phyloP scores from a whole-genome alignment of 2,888 invertebrate genomes.

The Lycaena phlaeas region DNA sequence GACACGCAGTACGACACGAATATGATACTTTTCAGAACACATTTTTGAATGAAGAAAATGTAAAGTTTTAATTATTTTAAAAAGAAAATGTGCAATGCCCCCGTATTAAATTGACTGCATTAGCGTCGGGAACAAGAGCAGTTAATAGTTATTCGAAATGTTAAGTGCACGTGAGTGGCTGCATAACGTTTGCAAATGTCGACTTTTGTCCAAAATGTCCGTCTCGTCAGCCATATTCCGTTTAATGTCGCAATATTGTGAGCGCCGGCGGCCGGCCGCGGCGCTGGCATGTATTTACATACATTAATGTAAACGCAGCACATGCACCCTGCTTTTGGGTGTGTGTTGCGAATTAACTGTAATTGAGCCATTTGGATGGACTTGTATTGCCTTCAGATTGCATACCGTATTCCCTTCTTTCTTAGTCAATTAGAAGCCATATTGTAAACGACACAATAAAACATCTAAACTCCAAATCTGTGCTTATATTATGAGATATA shows the following conservation, averaged over 20 bases:
- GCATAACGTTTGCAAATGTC: constrained; percentile 56
- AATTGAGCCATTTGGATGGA: constrained; percentile 72
- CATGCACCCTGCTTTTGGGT: constrained; percentile 67
- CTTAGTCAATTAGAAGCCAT: too few species aligned
- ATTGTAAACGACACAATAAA: too few species aligned
- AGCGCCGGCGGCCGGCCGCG: constrained; percentile 54
- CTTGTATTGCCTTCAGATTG: constrained; percentile 49
- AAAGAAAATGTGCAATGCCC: not conserved
- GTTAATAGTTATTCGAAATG: constrained; percentile 21
- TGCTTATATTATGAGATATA: too few species aligned
- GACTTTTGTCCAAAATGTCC: constrained; percentile 64
- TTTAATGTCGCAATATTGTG: constrained; percentile 71
- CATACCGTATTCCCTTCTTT: constrained; percentile 32
- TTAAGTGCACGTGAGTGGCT: constrained; percentile 37
- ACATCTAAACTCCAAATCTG: too few species aligned
- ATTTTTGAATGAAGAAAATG: too few species aligned
- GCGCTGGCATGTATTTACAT: constrained; percentile 71
- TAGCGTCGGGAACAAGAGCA: constrained; percentile 16
- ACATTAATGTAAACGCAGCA: constrained; percentile 65
- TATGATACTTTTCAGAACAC: too few species aligned
- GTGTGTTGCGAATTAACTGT: constrained; percentile 67
- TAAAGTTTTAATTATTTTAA: too few species aligned
- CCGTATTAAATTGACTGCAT: constrained; percentile 4
- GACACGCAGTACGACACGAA: too few species aligned
- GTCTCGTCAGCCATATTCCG: constrained; percentile 65